phyloP scores from a whole-genome alignment of 2,797 vertebrate species.

The Gymnothorax reevesii region DNA sequence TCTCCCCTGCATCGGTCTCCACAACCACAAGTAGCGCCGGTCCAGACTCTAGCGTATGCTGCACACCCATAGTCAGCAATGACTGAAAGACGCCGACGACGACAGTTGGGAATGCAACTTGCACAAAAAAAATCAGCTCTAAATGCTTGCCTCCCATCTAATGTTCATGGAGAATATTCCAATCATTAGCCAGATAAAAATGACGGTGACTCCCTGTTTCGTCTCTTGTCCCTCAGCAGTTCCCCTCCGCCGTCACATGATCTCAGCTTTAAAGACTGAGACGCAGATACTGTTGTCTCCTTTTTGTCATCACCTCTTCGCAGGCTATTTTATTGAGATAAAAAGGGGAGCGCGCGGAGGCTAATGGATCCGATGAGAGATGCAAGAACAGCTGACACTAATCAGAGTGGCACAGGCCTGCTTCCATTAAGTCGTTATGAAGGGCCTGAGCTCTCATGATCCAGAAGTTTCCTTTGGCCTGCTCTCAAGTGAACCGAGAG shows the following conservation, averaged over 20 bases:
- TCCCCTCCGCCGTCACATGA: not conserved
- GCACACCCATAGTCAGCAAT: too few species aligned
- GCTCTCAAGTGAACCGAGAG: not conserved
- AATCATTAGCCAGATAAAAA: not conserved
- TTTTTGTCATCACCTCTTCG: conserved; percentile 66
- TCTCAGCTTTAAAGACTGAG: conserved; percentile 31
- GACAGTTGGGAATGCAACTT: not conserved
- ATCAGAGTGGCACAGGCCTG: conserved; percentile 68
- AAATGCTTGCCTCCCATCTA: not conserved
- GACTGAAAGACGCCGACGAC: too few species aligned
- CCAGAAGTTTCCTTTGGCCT: conserved; percentile 39
- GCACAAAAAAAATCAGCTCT: not conserved
- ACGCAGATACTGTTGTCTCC: conserved; percentile 53
- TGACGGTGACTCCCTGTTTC: not conserved
- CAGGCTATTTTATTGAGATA: conserved; percentile 70
- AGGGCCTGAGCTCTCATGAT: conserved; percentile 53
- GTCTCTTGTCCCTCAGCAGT: conserved; percentile 14
- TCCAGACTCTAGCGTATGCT: too few species aligned
- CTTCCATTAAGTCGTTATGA: conserved; percentile 69
- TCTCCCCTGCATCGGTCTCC: too few species aligned
- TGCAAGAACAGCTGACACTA: conserved; percentile 74
- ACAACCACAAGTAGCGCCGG: too few species aligned
- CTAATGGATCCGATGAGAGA: conserved; percentile 75
- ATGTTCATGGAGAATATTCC: conserved; percentile 19
- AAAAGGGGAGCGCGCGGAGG: conserved; percentile 59